Conservation (phyloP, 2,113 vertebrate species). For the Chelonoidis abingdonii region DNA sequence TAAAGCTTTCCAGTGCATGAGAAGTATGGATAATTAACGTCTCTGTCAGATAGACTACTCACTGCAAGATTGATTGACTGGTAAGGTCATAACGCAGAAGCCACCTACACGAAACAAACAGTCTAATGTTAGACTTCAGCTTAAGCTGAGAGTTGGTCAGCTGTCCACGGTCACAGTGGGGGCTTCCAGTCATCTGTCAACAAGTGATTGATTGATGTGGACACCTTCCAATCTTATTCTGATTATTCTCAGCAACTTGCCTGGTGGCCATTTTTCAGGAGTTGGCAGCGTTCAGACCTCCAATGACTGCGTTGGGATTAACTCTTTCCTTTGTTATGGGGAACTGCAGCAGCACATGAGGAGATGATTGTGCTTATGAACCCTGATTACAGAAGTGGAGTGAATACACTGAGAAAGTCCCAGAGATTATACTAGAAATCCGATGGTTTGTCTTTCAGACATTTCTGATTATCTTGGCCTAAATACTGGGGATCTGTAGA, state of each 20-base stretch:
- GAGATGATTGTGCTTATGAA: not conserved
- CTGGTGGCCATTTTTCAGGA: constrained; percentile 88
- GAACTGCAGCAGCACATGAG: accelerated
- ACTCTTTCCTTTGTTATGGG: constrained; percentile 69
- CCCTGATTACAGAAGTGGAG: accelerated
- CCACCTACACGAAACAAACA: constrained; percentile 72
- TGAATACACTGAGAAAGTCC: not conserved
- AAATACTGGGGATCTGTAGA: not conserved
- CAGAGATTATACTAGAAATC: accelerated
- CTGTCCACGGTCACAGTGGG: constrained; percentile 84
- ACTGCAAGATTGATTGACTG: constrained; percentile 85
- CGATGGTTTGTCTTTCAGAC: not conserved
- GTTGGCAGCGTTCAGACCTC: constrained; percentile 79
- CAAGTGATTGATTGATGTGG: constrained; percentile 93
- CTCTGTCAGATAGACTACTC: constrained; percentile 77
- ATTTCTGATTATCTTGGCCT: constrained; percentile 50
- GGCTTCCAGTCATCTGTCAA: constrained; percentile 91
- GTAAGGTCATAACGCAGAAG: constrained; percentile 85
- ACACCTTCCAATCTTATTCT: constrained; percentile 85
- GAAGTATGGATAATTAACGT: constrained; percentile 82
- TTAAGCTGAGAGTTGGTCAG: constrained; percentile 85
- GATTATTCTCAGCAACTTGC: constrained; percentile 82
- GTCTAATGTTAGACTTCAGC: constrained; percentile 67
- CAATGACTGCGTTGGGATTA: constrained; percentile 62
- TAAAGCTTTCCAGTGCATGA: constrained; percentile 65